These are phyloP conservation scores for Plebejus melissa DNA, from an alignment of 2,888 invertebrate species.

Conservation along the genomic window DNA sequence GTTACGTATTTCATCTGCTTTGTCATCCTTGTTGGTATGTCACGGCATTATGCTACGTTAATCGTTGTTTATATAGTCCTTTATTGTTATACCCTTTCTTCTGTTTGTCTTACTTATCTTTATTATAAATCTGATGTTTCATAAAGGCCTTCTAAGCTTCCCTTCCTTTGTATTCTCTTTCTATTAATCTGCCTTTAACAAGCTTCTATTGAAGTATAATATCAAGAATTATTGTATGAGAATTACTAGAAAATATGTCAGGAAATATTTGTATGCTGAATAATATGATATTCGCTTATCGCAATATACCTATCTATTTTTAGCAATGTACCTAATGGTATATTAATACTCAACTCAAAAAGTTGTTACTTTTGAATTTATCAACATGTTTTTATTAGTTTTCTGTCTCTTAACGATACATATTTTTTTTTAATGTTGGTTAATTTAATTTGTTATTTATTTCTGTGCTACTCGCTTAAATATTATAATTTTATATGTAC, in stretches of 20 bases:
- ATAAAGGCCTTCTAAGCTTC: not conserved
- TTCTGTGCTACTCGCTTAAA: not conserved
- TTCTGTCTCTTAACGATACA: not conserved
- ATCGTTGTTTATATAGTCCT: not conserved
- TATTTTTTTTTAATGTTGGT: not conserved
- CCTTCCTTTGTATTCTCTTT: not conserved
- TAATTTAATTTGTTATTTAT: not conserved
- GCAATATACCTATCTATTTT: too few relatives aligned
- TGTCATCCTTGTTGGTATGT: not conserved
- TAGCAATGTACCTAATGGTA: too few relatives aligned
- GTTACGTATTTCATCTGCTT: not conserved
- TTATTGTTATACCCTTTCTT: not conserved
- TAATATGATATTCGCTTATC: too few relatives aligned
- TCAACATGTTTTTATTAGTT: not conserved
- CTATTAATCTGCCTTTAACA: not conserved
- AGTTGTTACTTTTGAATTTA: not conserved
- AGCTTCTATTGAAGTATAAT: not conserved
- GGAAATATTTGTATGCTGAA: too few relatives aligned
- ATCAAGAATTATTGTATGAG: too few relatives aligned
- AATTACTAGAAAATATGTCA: too few relatives aligned
- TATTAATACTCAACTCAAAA: not conserved
- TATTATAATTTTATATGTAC: not conserved
- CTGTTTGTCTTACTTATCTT: not conserved
- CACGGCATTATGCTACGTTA: not conserved
- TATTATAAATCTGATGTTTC: conserved; percentile 1